Percentiles rank a stretch among this genome's conserved stretches.
phyloP scores from a whole-genome alignment of 2,888 invertebrate genomes.

The Pristionchus japonicus region DNA sequence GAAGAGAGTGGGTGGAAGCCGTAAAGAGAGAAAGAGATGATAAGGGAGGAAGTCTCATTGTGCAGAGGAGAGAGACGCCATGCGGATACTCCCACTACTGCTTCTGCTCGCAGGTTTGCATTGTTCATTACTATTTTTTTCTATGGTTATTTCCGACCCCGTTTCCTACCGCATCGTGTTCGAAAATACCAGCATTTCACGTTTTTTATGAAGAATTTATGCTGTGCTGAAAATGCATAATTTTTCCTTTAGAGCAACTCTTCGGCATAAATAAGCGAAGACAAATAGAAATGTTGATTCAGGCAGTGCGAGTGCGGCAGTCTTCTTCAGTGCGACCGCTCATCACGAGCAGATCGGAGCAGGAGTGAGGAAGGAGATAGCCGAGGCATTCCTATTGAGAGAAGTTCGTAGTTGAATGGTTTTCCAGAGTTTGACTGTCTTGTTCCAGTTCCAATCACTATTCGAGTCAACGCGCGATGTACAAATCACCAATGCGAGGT shows the following conservation, averaged over 20 bases:
- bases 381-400: neutral
- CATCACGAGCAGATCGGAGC: neutral
- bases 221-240: no score
- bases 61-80: neutral
- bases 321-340: slow-evolving; percentile 29
- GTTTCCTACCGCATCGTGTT: neutral
- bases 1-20: neutral
- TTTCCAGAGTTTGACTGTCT: neutral
- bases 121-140: neutral
- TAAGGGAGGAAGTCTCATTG: neutral
- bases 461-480: neutral
- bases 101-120: slow-evolving; percentile 12
- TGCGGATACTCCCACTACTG: slow-evolving; percentile 22
- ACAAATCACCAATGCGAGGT: neutral
- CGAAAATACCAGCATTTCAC: neutral
- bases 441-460: neutral
- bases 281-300: neutral
- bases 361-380: neutral
- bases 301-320: neutral
- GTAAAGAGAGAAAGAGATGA: slow-evolving; percentile 25
- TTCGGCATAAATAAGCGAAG: no score
- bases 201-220: no score
- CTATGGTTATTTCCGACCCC: no score
- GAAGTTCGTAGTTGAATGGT: neutral
- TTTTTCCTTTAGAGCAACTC: no score